Conservation (phyloP, 2,113 vertebrate genomes). For the Lepidothrix coronata region DNA sequence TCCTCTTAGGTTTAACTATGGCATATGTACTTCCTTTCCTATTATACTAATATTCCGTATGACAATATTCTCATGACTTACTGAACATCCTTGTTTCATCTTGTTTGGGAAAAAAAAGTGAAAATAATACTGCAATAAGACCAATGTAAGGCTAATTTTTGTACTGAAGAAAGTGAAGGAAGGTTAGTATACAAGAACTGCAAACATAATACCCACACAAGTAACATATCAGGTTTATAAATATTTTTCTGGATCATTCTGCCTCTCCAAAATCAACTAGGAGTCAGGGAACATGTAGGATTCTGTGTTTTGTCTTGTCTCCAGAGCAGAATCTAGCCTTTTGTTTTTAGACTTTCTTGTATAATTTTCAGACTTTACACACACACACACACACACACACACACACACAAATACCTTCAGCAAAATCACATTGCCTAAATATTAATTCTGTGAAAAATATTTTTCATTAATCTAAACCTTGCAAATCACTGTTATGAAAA, state of each 20-base stretch:
- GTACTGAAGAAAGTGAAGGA: not conserved
- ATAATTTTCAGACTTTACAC: not conserved
- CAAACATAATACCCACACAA: not conserved
- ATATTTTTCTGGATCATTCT: not conserved
- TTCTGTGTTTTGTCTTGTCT: not conserved
- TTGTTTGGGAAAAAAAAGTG: not conserved
- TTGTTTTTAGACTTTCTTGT: not conserved
- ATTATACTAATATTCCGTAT: not conserved
- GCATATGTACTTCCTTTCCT: not conserved
- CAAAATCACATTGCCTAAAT: not conserved
- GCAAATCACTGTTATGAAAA: not conserved
- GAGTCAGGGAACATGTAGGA: not conserved
- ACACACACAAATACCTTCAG: not conserved
- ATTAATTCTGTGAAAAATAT: not conserved
- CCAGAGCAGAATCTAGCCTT: not conserved
- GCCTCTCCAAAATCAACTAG: not conserved
- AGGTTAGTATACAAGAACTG: not conserved
- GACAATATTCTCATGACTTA: not conserved
- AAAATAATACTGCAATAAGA: not conserved
- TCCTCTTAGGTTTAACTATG: not conserved
- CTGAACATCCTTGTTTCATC: not conserved
- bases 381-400: not conserved
- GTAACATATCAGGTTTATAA: not conserved
- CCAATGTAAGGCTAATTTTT: not conserved
- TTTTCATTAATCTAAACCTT: not conserved